Evolutionary conservation across 2,797 vertebrate species (phyloP).

Genomic region (Falco naumanni): DNA sequence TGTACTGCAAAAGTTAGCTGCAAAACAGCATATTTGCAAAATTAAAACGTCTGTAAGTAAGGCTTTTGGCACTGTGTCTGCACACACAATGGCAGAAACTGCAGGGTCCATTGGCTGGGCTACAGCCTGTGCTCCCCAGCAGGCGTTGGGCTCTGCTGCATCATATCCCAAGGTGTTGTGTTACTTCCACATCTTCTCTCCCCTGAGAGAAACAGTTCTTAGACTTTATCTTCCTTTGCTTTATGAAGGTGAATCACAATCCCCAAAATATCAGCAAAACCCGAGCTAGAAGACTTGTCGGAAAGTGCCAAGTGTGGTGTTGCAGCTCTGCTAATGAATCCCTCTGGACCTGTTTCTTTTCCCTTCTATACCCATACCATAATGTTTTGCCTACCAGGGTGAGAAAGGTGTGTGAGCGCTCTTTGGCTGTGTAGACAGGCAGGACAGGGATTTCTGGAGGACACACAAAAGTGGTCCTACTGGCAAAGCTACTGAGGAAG

Average conservation of each 20-base stretch:
- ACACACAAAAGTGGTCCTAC: neutral
- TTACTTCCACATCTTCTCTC: neutral
- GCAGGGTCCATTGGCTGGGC: neutral
- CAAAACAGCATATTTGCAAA: neutral
- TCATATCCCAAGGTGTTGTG: fast-evolving
- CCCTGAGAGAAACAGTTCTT: neutral
- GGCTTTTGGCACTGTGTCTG: neutral
- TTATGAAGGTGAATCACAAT: neutral
- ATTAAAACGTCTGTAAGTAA: neutral
- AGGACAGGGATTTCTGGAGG: neutral
- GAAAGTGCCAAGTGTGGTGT: too few relatives aligned
- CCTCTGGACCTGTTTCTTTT: neutral
- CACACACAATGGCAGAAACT: neutral
- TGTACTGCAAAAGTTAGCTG: neutral
- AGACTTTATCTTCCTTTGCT: neutral
- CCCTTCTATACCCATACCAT: fast-evolving
- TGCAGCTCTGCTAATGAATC: neutral
- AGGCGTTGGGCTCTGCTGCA: neutral
- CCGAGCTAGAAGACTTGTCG: neutral
- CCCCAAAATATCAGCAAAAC: neutral
- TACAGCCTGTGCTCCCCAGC: neutral
- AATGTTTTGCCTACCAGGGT: neutral
- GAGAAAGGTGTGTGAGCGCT: neutral
- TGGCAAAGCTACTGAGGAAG: neutral
- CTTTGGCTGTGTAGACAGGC: neutral